Base-by-base conservation (phyloP, 2,888 invertebrate genomes). In the Baronia brevicornis region DNA sequence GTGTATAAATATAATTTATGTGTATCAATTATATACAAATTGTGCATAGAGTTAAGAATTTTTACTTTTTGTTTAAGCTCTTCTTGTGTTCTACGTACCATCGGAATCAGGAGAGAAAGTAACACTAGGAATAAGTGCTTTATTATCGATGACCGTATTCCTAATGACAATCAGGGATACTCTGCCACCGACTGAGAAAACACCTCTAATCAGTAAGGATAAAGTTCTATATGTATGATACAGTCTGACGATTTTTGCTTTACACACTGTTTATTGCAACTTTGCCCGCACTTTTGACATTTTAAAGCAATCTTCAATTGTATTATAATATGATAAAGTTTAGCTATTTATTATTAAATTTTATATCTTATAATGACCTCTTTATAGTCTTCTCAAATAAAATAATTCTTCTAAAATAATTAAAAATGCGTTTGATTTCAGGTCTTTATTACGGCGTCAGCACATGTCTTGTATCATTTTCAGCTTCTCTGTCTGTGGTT, bases 71-170 rank as follows among this genome's bases (percentile, higher is more conserved):
- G 5, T 5, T 68, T 33, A 79, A 91, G 94, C 94, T 27, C 85
- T 94, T 27, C 82, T 94, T 49, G 93, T 94, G 35, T 94, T 94
- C 80, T 94, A 94, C 86, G 94, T 94, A 54, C 94, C 94, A 12
- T 92, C 93, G 22, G 94, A 94, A 62, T 93, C 93, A 2, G 94
- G 94, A 1, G 94, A 94, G 67, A 94, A 94, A 71, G 94, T 94
- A 39, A 94, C 94, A 1, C 84, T 94, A 11, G 94, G 94, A 11
- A 94, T 94, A 56, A 93, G 93, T 51, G 94, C 94, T 3, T 86
- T 94, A n/a, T 86, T 94, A 6, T 93, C 93, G 10, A 94, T 94
- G 91, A 94, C 94, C 0, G 94, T 94, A 17, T 94, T 94, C 70
- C 86, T 94, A 42, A 94, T 94, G 93, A 91, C 94, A 23, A 94